Evolutionary conservation across 2,113 vertebrate species (phyloP).

Genomic region (Forbesichthys agassizii): DNA sequence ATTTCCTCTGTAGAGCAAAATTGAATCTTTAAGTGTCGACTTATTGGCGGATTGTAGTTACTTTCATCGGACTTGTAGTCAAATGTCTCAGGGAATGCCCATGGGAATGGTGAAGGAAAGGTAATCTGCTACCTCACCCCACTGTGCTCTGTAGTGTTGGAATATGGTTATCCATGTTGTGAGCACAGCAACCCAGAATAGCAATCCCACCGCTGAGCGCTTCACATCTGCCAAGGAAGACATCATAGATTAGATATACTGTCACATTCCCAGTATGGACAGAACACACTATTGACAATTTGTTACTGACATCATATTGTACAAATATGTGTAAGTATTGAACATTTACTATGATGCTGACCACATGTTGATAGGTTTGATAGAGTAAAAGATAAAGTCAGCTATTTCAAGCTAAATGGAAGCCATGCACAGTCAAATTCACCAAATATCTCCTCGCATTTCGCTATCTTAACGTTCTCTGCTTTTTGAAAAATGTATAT

Average conservation of each 20-base stretch:
- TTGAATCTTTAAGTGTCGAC: conserved; percentile 16
- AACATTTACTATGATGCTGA: no score
- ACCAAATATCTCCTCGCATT: no score
- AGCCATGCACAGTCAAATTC: no score
- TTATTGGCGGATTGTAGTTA: conserved; percentile 26
- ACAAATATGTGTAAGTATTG: no score
- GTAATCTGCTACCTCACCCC: conserved; percentile 88
- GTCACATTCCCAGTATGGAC: not conserved
- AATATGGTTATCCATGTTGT: conserved; percentile 89
- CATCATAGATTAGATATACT: not conserved
- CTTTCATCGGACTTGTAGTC: conserved; percentile 7
- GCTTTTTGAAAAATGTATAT: no score
- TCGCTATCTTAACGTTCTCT: no score
- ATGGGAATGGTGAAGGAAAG: conserved; percentile 90
- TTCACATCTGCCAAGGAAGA: conserved; percentile 81
- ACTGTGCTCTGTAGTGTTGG: conserved; percentile 84
- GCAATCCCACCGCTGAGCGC: conserved; percentile 83
- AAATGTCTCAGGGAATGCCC: conserved; percentile 70
- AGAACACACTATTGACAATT: not conserved
- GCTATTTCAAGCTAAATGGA: no score
- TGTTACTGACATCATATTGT: no score
- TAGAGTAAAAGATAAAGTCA: no score
- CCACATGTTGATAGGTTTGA: no score
- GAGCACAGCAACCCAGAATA: conserved; percentile 85
- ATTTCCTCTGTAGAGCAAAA: conserved; percentile 19